Conservation (phyloP, 2,888 invertebrate genomes). For the Notodonta dromedarius region DNA sequence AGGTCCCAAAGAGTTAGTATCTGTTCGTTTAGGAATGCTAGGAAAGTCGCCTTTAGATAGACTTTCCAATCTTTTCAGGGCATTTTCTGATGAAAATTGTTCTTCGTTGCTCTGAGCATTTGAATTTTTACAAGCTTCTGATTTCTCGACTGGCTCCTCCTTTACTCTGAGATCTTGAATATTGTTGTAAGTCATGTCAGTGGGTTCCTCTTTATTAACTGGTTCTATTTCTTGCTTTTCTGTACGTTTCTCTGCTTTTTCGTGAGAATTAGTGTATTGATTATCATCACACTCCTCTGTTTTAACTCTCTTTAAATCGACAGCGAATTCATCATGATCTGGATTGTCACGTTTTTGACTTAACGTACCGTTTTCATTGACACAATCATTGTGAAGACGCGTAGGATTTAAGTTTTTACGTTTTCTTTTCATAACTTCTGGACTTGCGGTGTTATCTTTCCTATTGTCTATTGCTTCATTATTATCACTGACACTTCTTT, state of each 20-base stretch:
- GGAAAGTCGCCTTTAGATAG: slow-evolving; percentile 91
- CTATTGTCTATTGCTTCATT: slow-evolving; percentile 63
- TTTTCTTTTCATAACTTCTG: slow-evolving; percentile 90
- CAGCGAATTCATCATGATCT: slow-evolving; percentile 56
- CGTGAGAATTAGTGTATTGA: slow-evolving; percentile 24
- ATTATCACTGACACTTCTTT: slow-evolving; percentile 72
- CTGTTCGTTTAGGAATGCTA: slow-evolving; percentile 61
- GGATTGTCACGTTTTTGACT: slow-evolving; percentile 51
- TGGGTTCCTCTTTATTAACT: slow-evolving; percentile 59
- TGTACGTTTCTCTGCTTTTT: slow-evolving; percentile 51
- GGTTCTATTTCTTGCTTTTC: slow-evolving; percentile 57
- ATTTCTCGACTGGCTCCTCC: slow-evolving; percentile 66
- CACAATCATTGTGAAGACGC: slow-evolving; percentile 85
- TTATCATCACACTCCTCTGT: slow-evolving; percentile 50
- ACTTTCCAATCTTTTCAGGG: slow-evolving; percentile 90
- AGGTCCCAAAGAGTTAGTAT: slow-evolving; percentile 57
- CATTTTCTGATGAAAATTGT: slow-evolving; percentile 85
- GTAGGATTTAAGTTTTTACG: slow-evolving; percentile 95
- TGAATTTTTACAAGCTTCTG: slow-evolving; percentile 59
- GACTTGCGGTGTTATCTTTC: slow-evolving; percentile 80
- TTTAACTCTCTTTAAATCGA: slow-evolving; percentile 72
- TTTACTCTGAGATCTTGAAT: slow-evolving; percentile 70
- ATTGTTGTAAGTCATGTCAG: slow-evolving; percentile 50
- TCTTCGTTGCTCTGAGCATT: slow-evolving; percentile 45
- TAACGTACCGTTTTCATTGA: slow-evolving; percentile 45